Conservation (phyloP, 2,888 invertebrate species). For the Herminia tarsipennalis region DNA sequence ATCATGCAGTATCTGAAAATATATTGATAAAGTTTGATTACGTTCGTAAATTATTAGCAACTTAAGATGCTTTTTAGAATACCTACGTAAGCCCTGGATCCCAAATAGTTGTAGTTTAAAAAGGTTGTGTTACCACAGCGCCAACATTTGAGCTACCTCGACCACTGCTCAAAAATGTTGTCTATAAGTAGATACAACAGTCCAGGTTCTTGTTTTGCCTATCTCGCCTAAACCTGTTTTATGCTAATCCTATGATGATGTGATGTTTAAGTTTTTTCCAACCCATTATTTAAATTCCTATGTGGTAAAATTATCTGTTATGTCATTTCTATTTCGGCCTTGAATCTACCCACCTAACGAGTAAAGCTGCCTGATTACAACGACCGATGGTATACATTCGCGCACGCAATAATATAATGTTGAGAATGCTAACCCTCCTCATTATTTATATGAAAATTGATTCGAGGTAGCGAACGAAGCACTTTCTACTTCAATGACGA, state of each 20-base stretch:
- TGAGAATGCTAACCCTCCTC: background rate
- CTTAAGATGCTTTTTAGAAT: too few species aligned
- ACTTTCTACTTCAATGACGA: background rate
- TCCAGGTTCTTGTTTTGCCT: too few species aligned
- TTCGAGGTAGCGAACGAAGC: background rate
- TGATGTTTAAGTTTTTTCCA: background rate
- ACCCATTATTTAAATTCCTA: background rate
- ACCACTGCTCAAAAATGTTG: too few species aligned
- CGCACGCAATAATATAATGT: too few species aligned
- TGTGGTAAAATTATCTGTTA: background rate
- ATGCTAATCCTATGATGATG: too few species aligned
- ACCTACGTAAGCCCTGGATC: too few species aligned
- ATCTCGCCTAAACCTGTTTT: too few species aligned
- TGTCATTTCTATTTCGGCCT: background rate
- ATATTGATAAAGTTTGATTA: background rate
- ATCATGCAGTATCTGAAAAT: background rate
- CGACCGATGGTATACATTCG: background rate
- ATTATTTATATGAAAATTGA: background rate
- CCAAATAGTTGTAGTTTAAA: too few species aligned
- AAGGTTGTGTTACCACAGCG: too few species aligned
- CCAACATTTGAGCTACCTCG: too few species aligned
- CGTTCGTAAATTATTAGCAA: too few species aligned
- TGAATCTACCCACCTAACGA: background rate
- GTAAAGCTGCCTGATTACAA: background rate
- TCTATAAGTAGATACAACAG: too few species aligned